Evolutionary conservation across 2,888 invertebrate genomes (phyloP).

Genomic region (Malachius bipustulatus): DNA sequence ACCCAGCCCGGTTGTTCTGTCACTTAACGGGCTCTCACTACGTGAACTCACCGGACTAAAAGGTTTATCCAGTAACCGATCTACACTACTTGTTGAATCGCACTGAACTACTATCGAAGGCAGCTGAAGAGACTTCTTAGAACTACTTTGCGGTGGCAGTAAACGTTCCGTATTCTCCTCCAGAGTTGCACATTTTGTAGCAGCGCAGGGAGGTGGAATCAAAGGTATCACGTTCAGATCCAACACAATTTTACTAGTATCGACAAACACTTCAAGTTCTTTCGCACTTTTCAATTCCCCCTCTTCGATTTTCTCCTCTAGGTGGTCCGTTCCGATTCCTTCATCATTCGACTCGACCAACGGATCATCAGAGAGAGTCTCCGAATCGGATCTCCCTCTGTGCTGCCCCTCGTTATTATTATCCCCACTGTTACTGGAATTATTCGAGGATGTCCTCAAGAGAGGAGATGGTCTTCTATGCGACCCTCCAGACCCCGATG

Average conservation of each 20-base stretch:
- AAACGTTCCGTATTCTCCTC: conserved; percentile 41
- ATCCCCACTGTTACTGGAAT: conserved; percentile 17
- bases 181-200: conserved; percentile 45
- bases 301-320: conserved; percentile 58
- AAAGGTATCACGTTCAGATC: conserved; percentile 36
- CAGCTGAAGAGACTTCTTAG: conserved; percentile 43
- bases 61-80: conserved; percentile 23
- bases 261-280: conserved; percentile 44
- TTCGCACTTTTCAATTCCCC: conserved; percentile 56
- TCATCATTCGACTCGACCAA: conserved; percentile 63
- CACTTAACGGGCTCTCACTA: conserved; percentile 67
- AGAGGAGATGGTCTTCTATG: conserved; percentile 47
- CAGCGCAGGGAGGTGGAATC: conserved; percentile 40
- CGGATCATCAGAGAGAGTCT: conserved; percentile 61
- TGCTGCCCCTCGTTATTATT: conserved; percentile 39
- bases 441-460: conserved; percentile 43
- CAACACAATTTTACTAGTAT: conserved; percentile 33
- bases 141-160: conserved; percentile 19
- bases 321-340: conserved; percentile 62
- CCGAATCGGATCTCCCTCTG: conserved; percentile 58
- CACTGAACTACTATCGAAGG: conserved; percentile 49
- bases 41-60: conserved; percentile 65
- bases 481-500: conserved; percentile 38
- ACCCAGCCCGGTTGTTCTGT: conserved; percentile 51
- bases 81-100: conserved; percentile 34